A percentile compares a stretch with the other conserved stretches of the same genome.
Evolutionary conservation across 2,113 vertebrate species (phyloP).

Genomic region (Calidris pugnax): DNA sequence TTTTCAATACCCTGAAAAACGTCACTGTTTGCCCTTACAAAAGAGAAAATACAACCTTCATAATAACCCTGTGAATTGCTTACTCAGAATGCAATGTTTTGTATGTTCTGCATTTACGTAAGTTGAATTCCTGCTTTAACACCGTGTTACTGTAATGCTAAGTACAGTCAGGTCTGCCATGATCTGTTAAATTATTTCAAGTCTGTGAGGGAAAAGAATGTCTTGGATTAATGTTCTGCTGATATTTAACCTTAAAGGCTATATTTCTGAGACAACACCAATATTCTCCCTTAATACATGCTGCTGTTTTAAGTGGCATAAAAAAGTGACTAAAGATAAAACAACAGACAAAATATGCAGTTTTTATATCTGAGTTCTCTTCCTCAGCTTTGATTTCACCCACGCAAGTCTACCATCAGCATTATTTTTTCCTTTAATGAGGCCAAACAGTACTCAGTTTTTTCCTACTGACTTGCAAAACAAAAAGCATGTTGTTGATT

Average conservation of each 20-base stretch:
- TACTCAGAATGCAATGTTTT: background rate
- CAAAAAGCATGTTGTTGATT: background rate
- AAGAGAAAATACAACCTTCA: background rate
- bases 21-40: background rate
- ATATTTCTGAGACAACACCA: constrained; percentile 1
- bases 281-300: background rate
- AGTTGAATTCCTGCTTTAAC: background rate
- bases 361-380: background rate
- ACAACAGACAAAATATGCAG: background rate
- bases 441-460: background rate
- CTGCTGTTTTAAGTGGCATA: background rate
- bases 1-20: background rate
- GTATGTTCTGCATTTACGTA: background rate
- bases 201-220: background rate
- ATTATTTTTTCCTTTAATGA: background rate
- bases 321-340: constrained; percentile 18
- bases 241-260: constrained; percentile 5
- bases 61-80: background rate
- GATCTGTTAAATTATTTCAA: background rate
- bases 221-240: background rate
- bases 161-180: background rate
- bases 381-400: background rate
- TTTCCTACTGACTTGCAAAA: background rate
- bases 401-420: background rate
- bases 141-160: background rate